Base-by-base conservation (phyloP, 2,113 vertebrate genomes). In the Sceloporus tristichus region DNA sequence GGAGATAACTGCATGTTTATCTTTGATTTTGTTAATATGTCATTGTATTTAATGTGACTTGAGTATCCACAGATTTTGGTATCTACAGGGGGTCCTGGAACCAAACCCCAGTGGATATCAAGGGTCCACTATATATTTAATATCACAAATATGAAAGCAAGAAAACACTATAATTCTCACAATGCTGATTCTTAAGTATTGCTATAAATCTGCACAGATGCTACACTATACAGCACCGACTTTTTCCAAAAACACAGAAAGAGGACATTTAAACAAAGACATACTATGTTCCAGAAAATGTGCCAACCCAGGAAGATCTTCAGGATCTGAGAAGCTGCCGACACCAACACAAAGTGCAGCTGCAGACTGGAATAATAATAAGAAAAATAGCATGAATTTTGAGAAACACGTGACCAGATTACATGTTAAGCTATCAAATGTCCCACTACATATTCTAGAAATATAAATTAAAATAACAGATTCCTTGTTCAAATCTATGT, bases 221-320 rank as follows among this genome's bases (percentile, higher is more conserved):
- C 5, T 78, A 34, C 54, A 38, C 40, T 54, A 74, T 34, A 56
- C 3, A 75, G 14, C 0, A 86, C 29, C 66, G 54, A 34, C 27
- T 88, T 83, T 38, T 87, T 59, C 56, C 4, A 40, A 89, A 84
- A 82, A 25, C 1, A 86, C 21, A 18, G 77, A 29, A 79, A 85
- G 54, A 54, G 40, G 1, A 90, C 85, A 85, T 0, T 87, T 73
- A 42, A 89, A 73, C 62, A 79, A 91, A 82, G 90, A 95, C 99
- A 96, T 97, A 99, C 99, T 99, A 91, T 99, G 99, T 88, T 99
- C 99, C 96, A 99, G 97, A 96, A 99, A 99, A 96, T 99, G 99
- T 85, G 99, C 99, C 87, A 99, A 97, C 91, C 99, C 99, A 0
- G 98, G 98, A 29, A 99, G 97, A 93, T 99, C 98, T 82, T 98